These are phyloP conservation scores for Pteropus rufus DNA, from an alignment of 2,797 vertebrate species.

Conservation along the genomic window DNA sequence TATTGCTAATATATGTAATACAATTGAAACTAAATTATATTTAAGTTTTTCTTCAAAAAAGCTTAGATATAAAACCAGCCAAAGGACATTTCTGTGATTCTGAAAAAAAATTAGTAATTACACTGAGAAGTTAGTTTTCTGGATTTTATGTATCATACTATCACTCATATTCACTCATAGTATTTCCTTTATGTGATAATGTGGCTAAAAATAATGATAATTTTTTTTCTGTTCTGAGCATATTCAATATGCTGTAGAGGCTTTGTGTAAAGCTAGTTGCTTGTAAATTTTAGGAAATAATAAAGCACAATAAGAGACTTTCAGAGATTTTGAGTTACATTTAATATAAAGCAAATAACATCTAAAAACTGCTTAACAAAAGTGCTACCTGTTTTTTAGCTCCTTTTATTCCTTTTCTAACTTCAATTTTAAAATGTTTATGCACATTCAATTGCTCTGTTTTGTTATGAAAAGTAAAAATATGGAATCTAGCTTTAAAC, in stretches of 20 bases:
- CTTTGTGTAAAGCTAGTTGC: not conserved
- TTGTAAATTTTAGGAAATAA: not conserved
- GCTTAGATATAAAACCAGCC: not conserved
- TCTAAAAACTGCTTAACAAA: not conserved
- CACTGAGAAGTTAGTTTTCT: not conserved
- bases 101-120: not conserved
- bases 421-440: not conserved
- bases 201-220: not conserved
- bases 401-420: conserved; percentile 28
- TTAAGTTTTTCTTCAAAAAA: not conserved
- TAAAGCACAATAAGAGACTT: not conserved
- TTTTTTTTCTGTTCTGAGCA: not conserved
- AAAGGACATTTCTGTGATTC: not conserved
- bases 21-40: not conserved
- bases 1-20: not conserved
- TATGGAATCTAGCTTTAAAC: not conserved
- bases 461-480: not conserved
- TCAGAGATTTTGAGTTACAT: not conserved
- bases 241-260: not conserved
- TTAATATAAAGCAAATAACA: not conserved
- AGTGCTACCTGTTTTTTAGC: conserved; percentile 32
- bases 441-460: not conserved
- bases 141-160: not conserved
- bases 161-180: not conserved
- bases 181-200: not conserved